Base-by-base conservation (phyloP, 2,888 invertebrate genomes). In the Petrolisthes manimaculis region DNA sequence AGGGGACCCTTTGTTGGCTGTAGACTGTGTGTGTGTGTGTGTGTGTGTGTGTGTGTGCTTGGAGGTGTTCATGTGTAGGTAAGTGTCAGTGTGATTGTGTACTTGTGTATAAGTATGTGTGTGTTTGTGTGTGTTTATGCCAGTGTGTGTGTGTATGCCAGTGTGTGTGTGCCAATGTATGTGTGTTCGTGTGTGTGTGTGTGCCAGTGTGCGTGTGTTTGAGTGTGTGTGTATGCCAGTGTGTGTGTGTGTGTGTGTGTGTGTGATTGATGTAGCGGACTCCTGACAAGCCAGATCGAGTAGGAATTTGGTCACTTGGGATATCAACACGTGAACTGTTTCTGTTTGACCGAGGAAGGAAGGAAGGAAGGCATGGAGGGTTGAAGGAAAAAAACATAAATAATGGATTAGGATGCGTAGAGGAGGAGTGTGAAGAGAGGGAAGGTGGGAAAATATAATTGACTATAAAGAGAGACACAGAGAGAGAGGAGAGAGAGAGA, bases 151-250 rank as follows among this genome's bases (percentile, higher is more conserved):
- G 51, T 80, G 55, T 53, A 8, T 61, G 61, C 61, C 56, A 56
- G 81, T 81, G 61, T 81, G 81, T 81, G 81, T 81, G 81, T 81
- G 81, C 21, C 56, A 56, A 61, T 18, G 61, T 81, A 61, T 4
- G 75, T 75, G 75, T 75, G 75, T 75, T 6, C n/a, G 75, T 75
- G 75, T 75, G 75, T 75, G 75, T 75, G 75, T 75, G 75, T 75
- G 75, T 75, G 75, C n/a, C 9, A 12, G 75, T 75, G 75, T 75
- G 75, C n/a, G 75, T 75, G 75, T 75, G 75, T 75, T 6, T 75
- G 75, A 12, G 75, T 75, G 75, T 75, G 75, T 75, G 75, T 75
- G 24, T 75, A 8, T 75, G n/a, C n/a, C 6, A 12, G n/a, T 61
- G 61, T 61, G 61, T 61, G 61, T 61, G 61, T 61, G 61, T 61